Conservation (phyloP, 2,888 invertebrate species). For the Drosophila falleni region DNA sequence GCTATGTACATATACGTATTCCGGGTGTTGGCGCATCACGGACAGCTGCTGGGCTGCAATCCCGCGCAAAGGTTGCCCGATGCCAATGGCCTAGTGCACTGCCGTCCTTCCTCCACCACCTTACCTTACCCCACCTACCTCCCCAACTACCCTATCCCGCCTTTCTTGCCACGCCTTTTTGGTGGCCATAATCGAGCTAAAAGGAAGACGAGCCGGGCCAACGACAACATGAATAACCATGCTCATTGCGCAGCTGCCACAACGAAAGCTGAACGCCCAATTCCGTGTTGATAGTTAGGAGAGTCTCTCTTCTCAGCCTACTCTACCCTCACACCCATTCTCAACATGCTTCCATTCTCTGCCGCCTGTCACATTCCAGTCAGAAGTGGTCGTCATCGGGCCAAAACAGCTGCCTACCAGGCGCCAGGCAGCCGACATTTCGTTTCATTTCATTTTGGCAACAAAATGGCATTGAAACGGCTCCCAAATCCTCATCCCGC, state of each 20-base stretch:
- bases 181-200: conserved; percentile 39
- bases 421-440: conserved; percentile 70
- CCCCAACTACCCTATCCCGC: conserved; percentile 3
- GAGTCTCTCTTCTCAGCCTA: neutral
- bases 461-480: conserved; percentile 76
- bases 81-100: conserved; percentile 80
- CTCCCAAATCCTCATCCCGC: neutral
- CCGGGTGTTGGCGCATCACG: conserved; percentile 55
- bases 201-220: conserved; percentile 59
- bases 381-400: conserved; percentile 63
- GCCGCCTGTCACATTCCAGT: conserved; percentile 61
- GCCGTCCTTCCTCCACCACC: conserved; percentile 10
- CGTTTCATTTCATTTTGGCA: conserved; percentile 48
- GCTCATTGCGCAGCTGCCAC: conserved; percentile 66
- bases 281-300: conserved; percentile 27
- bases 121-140: conserved; percentile 1
- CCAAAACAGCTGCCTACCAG: conserved; percentile 75
- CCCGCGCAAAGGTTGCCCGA: conserved; percentile 70
- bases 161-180: conserved; percentile 50
- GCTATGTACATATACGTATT: conserved; percentile 11
- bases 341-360: conserved; percentile 7
- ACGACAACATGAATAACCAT: conserved; percentile 29
- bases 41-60: conserved; percentile 67
- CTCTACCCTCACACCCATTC: neutral
- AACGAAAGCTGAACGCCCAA: conserved; percentile 74